A percentile compares a stretch with the other conserved stretches of the same genome.
These are phyloP conservation scores for Huso huso DNA, from an alignment of 2,797 vertebrate genomes.

Conservation along the genomic window DNA sequence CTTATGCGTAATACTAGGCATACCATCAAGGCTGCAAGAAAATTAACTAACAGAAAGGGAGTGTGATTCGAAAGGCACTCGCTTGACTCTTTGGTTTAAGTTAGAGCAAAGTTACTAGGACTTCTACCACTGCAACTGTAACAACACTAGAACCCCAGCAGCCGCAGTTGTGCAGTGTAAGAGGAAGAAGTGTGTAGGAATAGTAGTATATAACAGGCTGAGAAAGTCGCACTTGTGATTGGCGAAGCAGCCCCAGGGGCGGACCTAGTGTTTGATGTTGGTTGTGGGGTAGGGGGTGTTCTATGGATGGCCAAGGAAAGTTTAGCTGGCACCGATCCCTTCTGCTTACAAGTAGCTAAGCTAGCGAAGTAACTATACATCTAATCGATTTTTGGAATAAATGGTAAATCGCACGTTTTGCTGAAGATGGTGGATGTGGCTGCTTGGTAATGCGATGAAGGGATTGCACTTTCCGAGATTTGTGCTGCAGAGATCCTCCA, in stretches of 20 bases:
- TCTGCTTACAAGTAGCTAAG: slow-evolving; percentile 42
- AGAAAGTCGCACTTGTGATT: slow-evolving; percentile 42
- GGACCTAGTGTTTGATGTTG: slow-evolving; percentile 34
- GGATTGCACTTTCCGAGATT: slow-evolving; percentile 53
- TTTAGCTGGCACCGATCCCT: slow-evolving; percentile 59
- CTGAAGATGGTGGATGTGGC: slow-evolving; percentile 38
- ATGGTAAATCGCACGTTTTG: slow-evolving; percentile 42
- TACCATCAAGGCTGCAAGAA: no score
- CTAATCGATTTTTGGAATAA: slow-evolving; percentile 36
- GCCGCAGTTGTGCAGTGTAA: no score
- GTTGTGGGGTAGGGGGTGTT: slow-evolving; percentile 44
- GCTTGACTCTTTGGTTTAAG: no score
- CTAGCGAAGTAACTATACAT: slow-evolving; percentile 23
- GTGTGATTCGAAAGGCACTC: no score
- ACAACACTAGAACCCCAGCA: no score
- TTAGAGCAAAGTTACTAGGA: no score
- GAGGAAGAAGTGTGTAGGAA: no score
- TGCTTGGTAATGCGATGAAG: slow-evolving; percentile 56
- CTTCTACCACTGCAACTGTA: no score
- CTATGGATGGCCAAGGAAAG: slow-evolving; percentile 59
- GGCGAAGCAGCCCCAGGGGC: slow-evolving; percentile 45
- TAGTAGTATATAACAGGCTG: slow-evolving; percentile 28
- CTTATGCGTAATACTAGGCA: no score
- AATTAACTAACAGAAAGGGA: no score
- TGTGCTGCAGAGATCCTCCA: slow-evolving; percentile 52